A percentile compares a stretch with the other conserved stretches of the same genome.
Evolutionary conservation across 35 echinoderm and acorn worm genomes (phyloP).

Genomic region (Anneissia japonica): DNA sequence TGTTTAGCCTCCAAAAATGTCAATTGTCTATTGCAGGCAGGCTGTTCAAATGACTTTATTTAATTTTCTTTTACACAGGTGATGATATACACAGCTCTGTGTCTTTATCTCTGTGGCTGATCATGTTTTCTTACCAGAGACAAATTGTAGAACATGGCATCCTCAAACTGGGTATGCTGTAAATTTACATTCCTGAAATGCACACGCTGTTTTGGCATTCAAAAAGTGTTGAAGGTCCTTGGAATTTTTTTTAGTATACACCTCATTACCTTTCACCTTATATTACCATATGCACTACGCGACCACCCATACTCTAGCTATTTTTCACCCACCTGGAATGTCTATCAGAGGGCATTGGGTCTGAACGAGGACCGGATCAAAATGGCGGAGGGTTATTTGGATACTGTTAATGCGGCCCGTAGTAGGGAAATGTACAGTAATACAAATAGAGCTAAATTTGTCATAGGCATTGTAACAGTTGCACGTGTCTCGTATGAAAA

Average conservation of each 20-base stretch:
- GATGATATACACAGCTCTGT: no score
- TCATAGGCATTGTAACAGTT: slow-evolving; percentile 60
- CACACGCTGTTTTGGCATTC: neutral
- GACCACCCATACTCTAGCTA: neutral
- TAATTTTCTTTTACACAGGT: no score
- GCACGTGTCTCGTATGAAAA: neutral
- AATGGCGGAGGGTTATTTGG: slow-evolving; percentile 31
- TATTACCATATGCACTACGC: neutral
- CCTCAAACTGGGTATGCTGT: no score
- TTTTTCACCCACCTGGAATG: neutral
- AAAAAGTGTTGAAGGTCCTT: neutral
- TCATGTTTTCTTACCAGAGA: no score
- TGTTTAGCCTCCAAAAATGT: no score
- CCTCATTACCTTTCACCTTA: neutral
- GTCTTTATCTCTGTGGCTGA: no score
- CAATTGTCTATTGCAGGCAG: no score
- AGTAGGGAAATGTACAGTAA: slow-evolving; percentile 18
- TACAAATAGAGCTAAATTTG: slow-evolving; percentile 20
- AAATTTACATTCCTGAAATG: no score
- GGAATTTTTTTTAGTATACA: neutral
- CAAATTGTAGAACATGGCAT: no score
- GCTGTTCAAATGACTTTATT: no score
- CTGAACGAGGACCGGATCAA: slow-evolving; percentile 30
- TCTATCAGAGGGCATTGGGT: slow-evolving; percentile 6
- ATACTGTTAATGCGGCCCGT: neutral